Percentiles rank a stretch among this genome's conserved stretches.
Evolutionary conservation across 2,888 invertebrate species (phyloP).

Genomic region (Platycnemis pennipes): DNA sequence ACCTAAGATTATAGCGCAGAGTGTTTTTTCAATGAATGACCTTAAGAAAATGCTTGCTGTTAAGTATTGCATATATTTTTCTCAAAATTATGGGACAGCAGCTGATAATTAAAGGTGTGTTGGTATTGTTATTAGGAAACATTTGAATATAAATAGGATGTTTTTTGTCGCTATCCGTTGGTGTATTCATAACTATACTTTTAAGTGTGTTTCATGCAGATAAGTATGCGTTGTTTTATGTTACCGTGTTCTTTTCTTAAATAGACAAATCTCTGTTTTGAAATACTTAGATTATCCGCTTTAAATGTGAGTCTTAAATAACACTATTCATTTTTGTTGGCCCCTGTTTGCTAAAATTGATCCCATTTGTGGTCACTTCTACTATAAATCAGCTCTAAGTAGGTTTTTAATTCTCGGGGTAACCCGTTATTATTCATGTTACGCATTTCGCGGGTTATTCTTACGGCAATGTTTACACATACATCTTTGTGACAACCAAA

Average conservation of each 20-base stretch:
- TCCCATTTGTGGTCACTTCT: no score
- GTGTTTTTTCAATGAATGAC: not conserved
- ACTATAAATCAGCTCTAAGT: not conserved
- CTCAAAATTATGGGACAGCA: not conserved
- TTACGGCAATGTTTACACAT: not conserved
- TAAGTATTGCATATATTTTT: not conserved
- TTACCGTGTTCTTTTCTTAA: not conserved
- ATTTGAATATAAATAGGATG: not conserved
- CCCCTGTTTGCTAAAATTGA: not conserved
- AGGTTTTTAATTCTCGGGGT: not conserved
- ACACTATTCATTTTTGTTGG: not conserved
- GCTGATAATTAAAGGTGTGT: not conserved
- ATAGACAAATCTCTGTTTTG: not conserved
- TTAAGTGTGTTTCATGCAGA: not conserved
- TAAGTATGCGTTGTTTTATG: no score
- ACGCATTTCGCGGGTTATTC: not conserved
- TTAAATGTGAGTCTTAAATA: not conserved
- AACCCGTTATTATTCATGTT: not conserved
- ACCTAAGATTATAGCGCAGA: not conserved
- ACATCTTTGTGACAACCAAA: not conserved
- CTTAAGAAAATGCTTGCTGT: not conserved
- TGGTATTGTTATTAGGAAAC: not conserved
- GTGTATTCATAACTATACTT: not conserved
- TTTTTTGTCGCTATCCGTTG: not conserved
- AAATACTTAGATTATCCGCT: not conserved